Percentiles rank a stretch among this genome's conserved stretches.
Conservation (phyloP, 2,888 invertebrate genomes). For the Amblyjoppa fuscipennis region DNA sequence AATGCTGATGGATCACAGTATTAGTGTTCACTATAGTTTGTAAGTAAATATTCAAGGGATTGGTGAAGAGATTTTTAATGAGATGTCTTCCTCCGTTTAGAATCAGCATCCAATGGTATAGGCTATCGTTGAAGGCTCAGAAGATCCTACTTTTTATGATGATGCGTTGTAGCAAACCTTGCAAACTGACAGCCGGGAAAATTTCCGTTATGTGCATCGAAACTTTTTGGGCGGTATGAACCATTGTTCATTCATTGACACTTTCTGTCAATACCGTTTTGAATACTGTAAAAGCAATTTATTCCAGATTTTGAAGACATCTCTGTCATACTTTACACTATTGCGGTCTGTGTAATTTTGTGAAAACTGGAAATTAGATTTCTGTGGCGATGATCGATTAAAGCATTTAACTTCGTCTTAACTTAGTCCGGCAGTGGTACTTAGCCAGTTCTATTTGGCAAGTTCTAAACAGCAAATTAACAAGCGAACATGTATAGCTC, state of each 20-base stretch:
- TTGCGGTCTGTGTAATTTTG: not conserved
- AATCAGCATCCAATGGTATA: not conserved
- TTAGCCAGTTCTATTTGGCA: no score
- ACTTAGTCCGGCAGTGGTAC: no score
- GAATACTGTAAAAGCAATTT: not conserved
- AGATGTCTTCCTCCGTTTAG: not conserved
- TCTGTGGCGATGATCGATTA: no score
- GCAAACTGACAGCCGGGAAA: not conserved
- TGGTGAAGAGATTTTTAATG: not conserved
- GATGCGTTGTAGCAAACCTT: not conserved
- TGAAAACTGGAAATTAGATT: no score
- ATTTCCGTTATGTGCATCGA: not conserved
- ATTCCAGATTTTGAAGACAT: not conserved
- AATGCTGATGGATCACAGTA: conserved; percentile 3
- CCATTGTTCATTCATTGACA: not conserved
- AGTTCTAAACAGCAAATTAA: no score
- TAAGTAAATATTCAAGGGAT: not conserved
- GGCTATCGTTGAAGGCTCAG: not conserved
- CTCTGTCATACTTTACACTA: not conserved
- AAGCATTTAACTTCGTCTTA: no score
- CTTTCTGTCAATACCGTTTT: not conserved
- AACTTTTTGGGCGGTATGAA: not conserved
- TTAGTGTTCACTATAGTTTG: not conserved
- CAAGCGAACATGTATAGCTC: no score
- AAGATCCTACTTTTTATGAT: not conserved